Evolutionary conservation across 2,888 invertebrate genomes (phyloP).

Genomic region (Netelia inedita): DNA sequence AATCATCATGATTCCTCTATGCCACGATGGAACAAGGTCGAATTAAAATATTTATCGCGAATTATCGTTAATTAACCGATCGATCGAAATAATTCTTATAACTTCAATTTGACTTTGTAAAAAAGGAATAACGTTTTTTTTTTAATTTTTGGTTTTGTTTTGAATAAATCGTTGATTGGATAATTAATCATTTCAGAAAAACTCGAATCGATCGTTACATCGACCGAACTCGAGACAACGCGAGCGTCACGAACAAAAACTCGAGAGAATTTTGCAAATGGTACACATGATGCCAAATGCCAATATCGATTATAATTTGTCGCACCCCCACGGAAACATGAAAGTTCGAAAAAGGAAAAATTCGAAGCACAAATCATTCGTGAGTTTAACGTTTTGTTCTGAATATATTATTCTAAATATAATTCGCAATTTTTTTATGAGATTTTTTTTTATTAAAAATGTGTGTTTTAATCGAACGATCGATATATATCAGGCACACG

Average conservation of each 20-base stretch:
- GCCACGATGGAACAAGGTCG: constrained; percentile 41
- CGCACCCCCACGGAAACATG: constrained; percentile 31
- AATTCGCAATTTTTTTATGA: neutral
- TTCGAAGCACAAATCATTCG: neutral
- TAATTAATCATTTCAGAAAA: constrained; percentile 5
- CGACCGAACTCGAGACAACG: neutral
- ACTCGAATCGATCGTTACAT: neutral
- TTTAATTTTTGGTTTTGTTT: too few relatives aligned
- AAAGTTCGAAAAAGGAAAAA: neutral
- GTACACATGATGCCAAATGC: constrained; percentile 30
- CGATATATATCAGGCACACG: neutral
- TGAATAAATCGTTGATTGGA: neutral
- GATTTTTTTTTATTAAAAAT: neutral
- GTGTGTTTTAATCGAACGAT: neutral
- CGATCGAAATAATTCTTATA: too few relatives aligned
- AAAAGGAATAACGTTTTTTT: too few relatives aligned
- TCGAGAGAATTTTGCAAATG: neutral
- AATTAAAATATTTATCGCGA: neutral
- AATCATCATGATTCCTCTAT: constrained; percentile 26
- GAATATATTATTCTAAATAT: neutral
- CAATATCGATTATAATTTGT: constrained; percentile 40
- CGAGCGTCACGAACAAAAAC: neutral
- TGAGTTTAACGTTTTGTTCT: constrained; percentile 5
- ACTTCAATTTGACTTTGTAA: too few relatives aligned
- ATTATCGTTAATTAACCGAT: neutral